These are phyloP conservation scores for Myoxocephalus aenaeus DNA, from an alignment of 2,797 vertebrate genomes.

Conservation along the genomic window DNA sequence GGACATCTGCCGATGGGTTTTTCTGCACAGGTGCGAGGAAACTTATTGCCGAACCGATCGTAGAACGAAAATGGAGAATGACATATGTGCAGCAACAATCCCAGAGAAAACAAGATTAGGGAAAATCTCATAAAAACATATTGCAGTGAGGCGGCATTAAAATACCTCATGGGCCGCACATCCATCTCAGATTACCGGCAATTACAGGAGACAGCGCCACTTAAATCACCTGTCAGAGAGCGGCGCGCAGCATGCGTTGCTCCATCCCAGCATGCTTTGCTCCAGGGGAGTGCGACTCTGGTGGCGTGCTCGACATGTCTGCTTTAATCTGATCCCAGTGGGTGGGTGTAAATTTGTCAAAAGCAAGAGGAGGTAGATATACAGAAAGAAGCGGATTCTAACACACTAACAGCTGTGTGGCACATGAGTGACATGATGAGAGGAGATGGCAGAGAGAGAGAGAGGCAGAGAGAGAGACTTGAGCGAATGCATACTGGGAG, in stretches of 20 bases:
- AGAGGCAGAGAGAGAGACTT: neutral
- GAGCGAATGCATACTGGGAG: neutral
- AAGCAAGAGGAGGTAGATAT: slow-evolving; percentile 33
- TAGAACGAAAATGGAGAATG: slow-evolving; percentile 25
- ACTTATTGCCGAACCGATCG: neutral
- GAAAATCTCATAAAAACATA: slow-evolving; percentile 75
- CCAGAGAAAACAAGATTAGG: slow-evolving; percentile 70
- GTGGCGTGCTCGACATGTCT: slow-evolving; percentile 55
- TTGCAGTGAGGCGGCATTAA: slow-evolving; percentile 56
- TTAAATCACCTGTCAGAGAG: slow-evolving; percentile 59
- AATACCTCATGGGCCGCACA: slow-evolving; percentile 62
- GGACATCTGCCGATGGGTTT: neutral
- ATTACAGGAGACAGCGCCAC: slow-evolving; percentile 67
- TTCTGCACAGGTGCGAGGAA: slow-evolving; percentile 3
- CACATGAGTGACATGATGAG: slow-evolving; percentile 37
- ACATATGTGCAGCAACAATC: slow-evolving; percentile 57
- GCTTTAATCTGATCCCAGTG: slow-evolving; percentile 65
- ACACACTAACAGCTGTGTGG: slow-evolving; percentile 26
- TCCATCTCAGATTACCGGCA: slow-evolving; percentile 73
- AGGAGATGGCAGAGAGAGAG: slow-evolving; percentile 23
- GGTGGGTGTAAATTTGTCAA: slow-evolving; percentile 61
- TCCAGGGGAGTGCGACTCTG: slow-evolving; percentile 49
- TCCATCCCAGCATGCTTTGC: slow-evolving; percentile 74
- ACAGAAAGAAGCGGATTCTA: slow-evolving; percentile 7
- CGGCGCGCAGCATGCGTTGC: slow-evolving; percentile 1